A percentile compares a stretch with the other conserved stretches of the same genome.
Evolutionary conservation across 2,888 invertebrate genomes (phyloP).

Genomic region (Aleiodes leptofemur): DNA sequence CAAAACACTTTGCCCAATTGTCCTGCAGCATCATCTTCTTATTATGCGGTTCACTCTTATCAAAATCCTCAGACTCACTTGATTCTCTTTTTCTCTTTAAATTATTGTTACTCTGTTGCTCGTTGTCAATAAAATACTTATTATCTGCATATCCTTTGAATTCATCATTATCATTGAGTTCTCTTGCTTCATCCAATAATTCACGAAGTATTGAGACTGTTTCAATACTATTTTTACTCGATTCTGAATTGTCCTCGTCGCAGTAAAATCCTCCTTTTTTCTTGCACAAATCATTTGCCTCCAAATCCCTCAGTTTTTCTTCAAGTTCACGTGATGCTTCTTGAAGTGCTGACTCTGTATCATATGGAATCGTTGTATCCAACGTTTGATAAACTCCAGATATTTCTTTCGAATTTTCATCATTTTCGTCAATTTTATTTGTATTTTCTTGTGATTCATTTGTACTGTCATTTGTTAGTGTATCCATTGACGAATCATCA

Average conservation of each 20-base stretch:
- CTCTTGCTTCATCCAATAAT: slow-evolving; percentile 1
- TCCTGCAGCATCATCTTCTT: slow-evolving; percentile 7
- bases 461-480: no score
- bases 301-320: slow-evolving; percentile 24
- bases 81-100: slow-evolving; percentile 1
- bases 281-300: slow-evolving; percentile 12
- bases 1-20: slow-evolving; percentile 18
- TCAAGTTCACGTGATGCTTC: slow-evolving; percentile 19
- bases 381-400: no score
- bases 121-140: background rate
- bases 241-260: slow-evolving; percentile 13
- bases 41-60: background rate
- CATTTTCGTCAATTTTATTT: no score
- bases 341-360: slow-evolving; percentile 6
- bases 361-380: background rate
- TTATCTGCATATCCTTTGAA: background rate
- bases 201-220: slow-evolving; percentile 3
- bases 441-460: no score
- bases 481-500: no score
- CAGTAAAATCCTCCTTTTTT: background rate
- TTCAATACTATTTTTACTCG: background rate
- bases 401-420: no score
- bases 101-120: background rate
- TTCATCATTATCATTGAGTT: background rate
- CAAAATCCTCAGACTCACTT: background rate